Percentiles rank a stretch among this genome's conserved stretches.
These are phyloP conservation scores for Synanthedon formicaeformis DNA, from an alignment of 2,888 invertebrate species.

Conservation along the genomic window DNA sequence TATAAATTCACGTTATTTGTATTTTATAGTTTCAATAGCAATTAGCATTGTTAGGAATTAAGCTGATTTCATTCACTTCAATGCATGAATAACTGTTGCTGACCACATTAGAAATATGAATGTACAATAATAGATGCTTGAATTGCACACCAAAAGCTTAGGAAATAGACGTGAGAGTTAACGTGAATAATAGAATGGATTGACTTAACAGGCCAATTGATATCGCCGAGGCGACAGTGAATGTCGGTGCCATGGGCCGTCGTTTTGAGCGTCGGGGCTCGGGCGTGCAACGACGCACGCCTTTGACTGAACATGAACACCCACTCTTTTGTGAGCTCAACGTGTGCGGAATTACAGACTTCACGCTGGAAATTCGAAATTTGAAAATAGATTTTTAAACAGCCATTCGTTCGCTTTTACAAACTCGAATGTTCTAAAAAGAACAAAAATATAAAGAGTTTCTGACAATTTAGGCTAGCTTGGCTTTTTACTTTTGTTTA, in stretches of 20 bases:
- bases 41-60: too few relatives aligned
- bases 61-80: too few relatives aligned
- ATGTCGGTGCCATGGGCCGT: background rate
- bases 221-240: background rate
- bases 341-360: conserved; percentile 20
- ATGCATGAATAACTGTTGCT: too few relatives aligned
- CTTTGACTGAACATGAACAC: conserved; percentile 20
- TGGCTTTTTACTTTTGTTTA: too few relatives aligned
- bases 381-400: conserved; percentile 5
- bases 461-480: too few relatives aligned
- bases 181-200: background rate
- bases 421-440: background rate
- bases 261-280: conserved; percentile 2
- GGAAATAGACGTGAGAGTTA: background rate
- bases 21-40: too few relatives aligned
- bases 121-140: background rate
- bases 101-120: too few relatives aligned
- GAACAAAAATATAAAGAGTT: too few relatives aligned
- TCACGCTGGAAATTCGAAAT: conserved; percentile 7
- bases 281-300: conserved; percentile 20
- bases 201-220: background rate
- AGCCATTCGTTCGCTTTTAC: background rate
- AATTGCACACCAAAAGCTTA: too few relatives aligned
- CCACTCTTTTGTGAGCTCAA: conserved; percentile 26
- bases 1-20: too few relatives aligned